These are phyloP conservation scores for Poecilus cupreus DNA, from an alignment of 2,888 invertebrate species.

Conservation along the genomic window DNA sequence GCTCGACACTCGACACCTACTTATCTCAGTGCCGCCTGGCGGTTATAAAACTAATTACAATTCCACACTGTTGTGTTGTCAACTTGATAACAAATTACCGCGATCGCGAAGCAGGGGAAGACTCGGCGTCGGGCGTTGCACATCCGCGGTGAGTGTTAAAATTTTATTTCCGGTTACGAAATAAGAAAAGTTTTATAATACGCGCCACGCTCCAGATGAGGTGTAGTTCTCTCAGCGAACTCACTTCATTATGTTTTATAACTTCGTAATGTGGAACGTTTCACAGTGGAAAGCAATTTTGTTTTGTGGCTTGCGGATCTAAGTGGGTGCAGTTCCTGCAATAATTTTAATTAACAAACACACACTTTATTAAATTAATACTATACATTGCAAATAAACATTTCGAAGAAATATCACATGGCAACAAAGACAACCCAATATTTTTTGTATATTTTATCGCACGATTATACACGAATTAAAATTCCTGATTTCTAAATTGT, in stretches of 20 bases:
- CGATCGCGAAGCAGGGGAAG: slow-evolving; percentile 1
- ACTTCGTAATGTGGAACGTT: slow-evolving; percentile 44
- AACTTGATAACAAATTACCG: slow-evolving; percentile 50
- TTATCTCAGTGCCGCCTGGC: slow-evolving; percentile 29
- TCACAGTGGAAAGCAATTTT: slow-evolving; percentile 40
- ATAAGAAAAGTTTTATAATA: slow-evolving; percentile 70
- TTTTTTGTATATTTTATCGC: too few species aligned
- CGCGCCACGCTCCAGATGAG: slow-evolving; percentile 10
- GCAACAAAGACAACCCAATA: too few species aligned
- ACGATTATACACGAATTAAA: too few species aligned
- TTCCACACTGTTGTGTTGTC: slow-evolving; percentile 49
- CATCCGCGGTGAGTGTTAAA: slow-evolving; percentile 67
- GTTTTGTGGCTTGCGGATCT: not conserved
- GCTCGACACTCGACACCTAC: slow-evolving; percentile 33
- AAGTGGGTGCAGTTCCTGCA: not conserved
- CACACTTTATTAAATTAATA: not conserved
- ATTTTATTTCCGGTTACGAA: slow-evolving; percentile 69
- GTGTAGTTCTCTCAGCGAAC: not conserved
- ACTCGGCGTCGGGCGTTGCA: not conserved
- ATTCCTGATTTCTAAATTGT: too few species aligned
- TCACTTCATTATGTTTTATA: slow-evolving; percentile 54
- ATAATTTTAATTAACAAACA: not conserved
- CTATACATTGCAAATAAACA: too few species aligned
- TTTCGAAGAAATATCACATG: too few species aligned
- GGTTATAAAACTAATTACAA: slow-evolving; percentile 52